Evolutionary conservation across 2,888 invertebrate genomes (phyloP).

Genomic region (Elgonia sp.): DNA sequence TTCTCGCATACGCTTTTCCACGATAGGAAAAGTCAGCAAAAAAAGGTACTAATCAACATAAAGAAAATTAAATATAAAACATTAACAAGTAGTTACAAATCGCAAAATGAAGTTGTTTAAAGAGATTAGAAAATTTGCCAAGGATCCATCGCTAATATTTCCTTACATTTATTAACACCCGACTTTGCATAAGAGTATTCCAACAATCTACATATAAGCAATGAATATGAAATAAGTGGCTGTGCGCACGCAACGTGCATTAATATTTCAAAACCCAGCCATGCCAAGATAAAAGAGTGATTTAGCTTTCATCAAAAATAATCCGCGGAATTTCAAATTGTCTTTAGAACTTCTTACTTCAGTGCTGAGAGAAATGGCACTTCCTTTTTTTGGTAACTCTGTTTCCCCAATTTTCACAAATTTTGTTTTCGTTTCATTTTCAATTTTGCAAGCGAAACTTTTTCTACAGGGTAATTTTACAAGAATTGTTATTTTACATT

Average conservation of each 20-base stretch:
- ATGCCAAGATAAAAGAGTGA: constrained; percentile 26
- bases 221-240: constrained; percentile 55
- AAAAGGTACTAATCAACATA: too few relatives aligned
- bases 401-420: neutral
- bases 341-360: neutral
- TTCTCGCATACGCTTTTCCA: too few relatives aligned
- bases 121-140: neutral
- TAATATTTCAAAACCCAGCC: constrained; percentile 35
- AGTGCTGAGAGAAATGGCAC: constrained; percentile 1
- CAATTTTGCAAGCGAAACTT: neutral
- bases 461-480: too few relatives aligned
- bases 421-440: constrained; percentile 32
- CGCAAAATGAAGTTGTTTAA: too few relatives aligned
- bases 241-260: constrained; percentile 40
- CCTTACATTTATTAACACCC: constrained; percentile 32
- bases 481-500: too few relatives aligned
- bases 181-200: constrained; percentile 47
- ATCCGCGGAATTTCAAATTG: constrained; percentile 25
- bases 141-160: neutral
- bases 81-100: too few relatives aligned
- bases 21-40: too few relatives aligned
- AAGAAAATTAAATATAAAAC: too few relatives aligned
- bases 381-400: neutral
- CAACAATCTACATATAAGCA: constrained; percentile 47
- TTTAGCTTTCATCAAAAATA: constrained; percentile 41